phyloP scores from a whole-genome alignment of 37 sponge, comb jelly and placozoan species.

The Halichondria panicea region DNA sequence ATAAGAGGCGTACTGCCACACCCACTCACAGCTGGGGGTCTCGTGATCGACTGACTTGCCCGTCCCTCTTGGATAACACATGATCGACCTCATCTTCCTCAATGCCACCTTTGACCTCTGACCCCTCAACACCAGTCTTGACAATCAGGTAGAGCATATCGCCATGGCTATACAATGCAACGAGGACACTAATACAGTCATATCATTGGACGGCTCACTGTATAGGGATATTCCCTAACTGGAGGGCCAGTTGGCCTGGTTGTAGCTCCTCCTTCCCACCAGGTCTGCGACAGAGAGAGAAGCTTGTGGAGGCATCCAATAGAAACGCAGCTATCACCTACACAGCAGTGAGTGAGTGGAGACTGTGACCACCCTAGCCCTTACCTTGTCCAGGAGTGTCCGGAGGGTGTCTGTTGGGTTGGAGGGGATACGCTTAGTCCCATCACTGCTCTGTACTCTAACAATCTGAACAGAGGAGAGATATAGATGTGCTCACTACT shows the following conservation, averaged over 20 bases:
- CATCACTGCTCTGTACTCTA: conserved; percentile 73
- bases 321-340: conserved; percentile 22
- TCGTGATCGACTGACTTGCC: conserved; percentile 65
- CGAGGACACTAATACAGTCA: neutral
- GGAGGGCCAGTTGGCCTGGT: conserved; percentile 9
- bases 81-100: conserved; percentile 88
- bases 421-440: conserved; percentile 76
- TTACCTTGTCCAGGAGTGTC: conserved; percentile 55
- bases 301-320: conserved; percentile 10
- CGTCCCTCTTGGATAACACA: conserved; percentile 59
- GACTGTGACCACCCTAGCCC: neutral
- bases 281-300: conserved; percentile 34
- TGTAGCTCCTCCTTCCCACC: conserved; percentile 25
- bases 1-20: neutral
- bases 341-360: conserved; percentile 11
- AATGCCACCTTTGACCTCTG: conserved; percentile 16
- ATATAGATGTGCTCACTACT: neutral
- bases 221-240: conserved; percentile 44
- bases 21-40: conserved; percentile 83
- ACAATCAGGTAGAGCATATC: conserved; percentile 64
- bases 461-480: conserved; percentile 62
- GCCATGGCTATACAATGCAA: conserved; percentile 56
- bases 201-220: conserved; percentile 8
- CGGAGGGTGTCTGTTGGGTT: conserved; percentile 37
- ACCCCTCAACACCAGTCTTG: conserved; percentile 6